Evolutionary conservation across 2,113 vertebrate genomes (phyloP).

Genomic region (Melanostigma gelatinosum): DNA sequence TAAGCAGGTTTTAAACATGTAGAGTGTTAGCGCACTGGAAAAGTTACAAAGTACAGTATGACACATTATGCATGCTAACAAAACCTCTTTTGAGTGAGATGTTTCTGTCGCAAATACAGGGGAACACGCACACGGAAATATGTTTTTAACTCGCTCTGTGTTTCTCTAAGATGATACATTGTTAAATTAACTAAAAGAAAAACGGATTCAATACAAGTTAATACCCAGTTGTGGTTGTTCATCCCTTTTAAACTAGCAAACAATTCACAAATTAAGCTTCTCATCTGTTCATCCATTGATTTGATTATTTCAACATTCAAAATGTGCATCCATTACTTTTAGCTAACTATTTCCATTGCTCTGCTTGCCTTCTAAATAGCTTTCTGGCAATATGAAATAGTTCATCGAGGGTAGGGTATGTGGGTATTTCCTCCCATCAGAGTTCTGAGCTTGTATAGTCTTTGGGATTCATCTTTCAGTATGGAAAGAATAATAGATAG

Average conservation of each 20-base stretch:
- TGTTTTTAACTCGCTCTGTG: neutral
- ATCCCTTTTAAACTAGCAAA: neutral
- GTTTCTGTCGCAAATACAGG: neutral
- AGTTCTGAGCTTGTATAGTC: neutral
- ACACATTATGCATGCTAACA: neutral
- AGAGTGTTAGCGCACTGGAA: neutral
- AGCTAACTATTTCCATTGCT: neutral
- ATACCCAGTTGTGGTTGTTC: neutral
- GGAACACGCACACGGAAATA: too few relatives aligned
- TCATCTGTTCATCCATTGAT: neutral
- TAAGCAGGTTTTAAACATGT: neutral
- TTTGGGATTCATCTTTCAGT: neutral
- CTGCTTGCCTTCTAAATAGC: neutral
- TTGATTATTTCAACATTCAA: neutral
- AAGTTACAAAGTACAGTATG: neutral
- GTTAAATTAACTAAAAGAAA: neutral
- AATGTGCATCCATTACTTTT: neutral
- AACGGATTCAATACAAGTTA: neutral
- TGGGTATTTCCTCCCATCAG: neutral
- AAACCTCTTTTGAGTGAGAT: neutral
- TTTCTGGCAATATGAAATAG: neutral
- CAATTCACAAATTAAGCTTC: neutral
- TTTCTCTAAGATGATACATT: neutral
- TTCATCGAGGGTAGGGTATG: neutral
- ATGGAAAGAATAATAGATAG: neutral